Conservation (phyloP, 2,888 invertebrate species). For the Peribatodes rhomboidaria region DNA sequence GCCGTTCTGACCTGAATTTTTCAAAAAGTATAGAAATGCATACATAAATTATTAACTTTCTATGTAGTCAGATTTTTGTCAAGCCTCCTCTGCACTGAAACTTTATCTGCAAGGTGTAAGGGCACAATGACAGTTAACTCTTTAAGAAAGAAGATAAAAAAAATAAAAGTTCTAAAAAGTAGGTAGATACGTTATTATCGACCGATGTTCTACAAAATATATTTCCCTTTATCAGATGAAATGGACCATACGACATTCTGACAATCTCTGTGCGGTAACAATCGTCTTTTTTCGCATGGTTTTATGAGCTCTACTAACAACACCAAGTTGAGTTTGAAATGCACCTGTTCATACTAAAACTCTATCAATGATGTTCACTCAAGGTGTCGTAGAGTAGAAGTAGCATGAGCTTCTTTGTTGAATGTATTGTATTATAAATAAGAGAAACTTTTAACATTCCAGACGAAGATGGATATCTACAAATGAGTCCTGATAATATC, state of each 20-base stretch:
- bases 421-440: neutral
- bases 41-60: too few relatives aligned
- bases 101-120: too few relatives aligned
- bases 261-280: conserved; percentile 63
- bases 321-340: conserved; percentile 43
- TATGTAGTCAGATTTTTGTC: too few relatives aligned
- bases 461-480: conserved; percentile 87
- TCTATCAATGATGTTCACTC: neutral
- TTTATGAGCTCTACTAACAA: conserved; percentile 55
- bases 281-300: conserved; percentile 48
- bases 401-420: conserved; percentile 10
- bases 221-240: conserved; percentile 70
- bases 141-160: too few relatives aligned
- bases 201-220: conserved; percentile 19
- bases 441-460: conserved; percentile 51
- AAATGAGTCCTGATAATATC: conserved; percentile 76
- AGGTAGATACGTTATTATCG: too few relatives aligned
- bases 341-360: conserved; percentile 36
- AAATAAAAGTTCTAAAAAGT: too few relatives aligned
- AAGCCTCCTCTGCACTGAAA: too few relatives aligned
- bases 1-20: too few relatives aligned
- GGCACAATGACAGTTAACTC: too few relatives aligned
- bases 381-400: conserved; percentile 15
- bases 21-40: too few relatives aligned
- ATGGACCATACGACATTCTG: conserved; percentile 69